Conservation (phyloP, 1,140 invertebrate genomes). For the Babylonia areolata region DNA sequence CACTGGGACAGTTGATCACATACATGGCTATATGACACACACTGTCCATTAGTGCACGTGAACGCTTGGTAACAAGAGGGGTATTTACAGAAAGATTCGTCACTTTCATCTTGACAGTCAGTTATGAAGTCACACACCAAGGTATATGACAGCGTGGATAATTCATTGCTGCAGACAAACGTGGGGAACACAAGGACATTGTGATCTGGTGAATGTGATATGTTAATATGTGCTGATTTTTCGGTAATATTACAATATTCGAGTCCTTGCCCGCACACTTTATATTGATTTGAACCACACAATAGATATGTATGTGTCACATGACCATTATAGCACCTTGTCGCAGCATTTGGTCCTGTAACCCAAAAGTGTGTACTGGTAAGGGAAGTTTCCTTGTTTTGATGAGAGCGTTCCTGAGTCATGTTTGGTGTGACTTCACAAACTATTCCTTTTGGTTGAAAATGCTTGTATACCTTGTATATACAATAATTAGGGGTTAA, state of each 20-base stretch:
- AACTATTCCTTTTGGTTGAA: too few relatives aligned
- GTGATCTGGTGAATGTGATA: too few relatives aligned
- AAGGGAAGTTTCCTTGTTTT: too few relatives aligned
- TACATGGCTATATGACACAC: background rate
- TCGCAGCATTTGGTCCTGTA: too few relatives aligned
- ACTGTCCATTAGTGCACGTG: conserved; percentile 8
- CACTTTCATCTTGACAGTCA: background rate
- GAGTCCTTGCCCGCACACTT: too few relatives aligned
- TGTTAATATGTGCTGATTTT: too few relatives aligned
- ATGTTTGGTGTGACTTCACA: too few relatives aligned
- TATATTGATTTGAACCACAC: background rate
- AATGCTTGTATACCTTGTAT: too few relatives aligned
- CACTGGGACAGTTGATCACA: conserved; percentile 1
- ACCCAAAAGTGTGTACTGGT: too few relatives aligned
- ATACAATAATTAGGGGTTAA: too few relatives aligned
- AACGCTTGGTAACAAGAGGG: background rate
- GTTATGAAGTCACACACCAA: conserved; percentile 24
- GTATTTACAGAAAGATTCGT: too few relatives aligned
- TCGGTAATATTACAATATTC: background rate
- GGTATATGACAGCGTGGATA: background rate
- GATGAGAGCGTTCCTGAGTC: too few relatives aligned
- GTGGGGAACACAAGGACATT: background rate
- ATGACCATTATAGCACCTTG: background rate
- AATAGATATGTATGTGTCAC: conserved; percentile 1
- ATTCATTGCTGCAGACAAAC: background rate